Evolutionary conservation across 1,140 invertebrate species (phyloP).

Genomic region (Cheumatopsyche charites): DNA sequence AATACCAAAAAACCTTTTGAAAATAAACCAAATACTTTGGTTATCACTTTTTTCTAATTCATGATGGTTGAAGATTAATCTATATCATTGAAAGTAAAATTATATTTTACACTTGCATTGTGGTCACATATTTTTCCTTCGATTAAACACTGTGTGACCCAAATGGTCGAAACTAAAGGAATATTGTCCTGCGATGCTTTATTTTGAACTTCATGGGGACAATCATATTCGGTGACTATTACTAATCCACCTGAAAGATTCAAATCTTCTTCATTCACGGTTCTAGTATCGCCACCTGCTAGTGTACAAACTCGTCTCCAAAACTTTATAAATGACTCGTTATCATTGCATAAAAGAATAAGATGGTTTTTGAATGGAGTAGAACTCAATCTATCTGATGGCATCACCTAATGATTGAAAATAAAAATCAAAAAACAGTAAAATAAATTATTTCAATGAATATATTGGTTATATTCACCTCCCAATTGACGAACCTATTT

Average conservation of each 20-base stretch:
- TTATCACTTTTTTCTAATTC: background rate
- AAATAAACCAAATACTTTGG: too few relatives aligned
- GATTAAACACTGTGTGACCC: constrained; percentile 66
- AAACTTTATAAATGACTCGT: constrained; percentile 61
- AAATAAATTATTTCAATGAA: background rate
- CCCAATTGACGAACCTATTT: constrained; percentile 59
- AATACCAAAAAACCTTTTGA: too few relatives aligned
- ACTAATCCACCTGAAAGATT: constrained; percentile 59
- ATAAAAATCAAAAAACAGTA: background rate
- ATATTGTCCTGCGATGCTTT: constrained; percentile 62
- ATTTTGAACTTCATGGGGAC: constrained; percentile 62
- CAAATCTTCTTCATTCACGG: constrained; percentile 58
- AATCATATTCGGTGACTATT: constrained; percentile 62
- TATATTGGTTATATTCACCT: constrained; percentile 21
- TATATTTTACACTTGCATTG: constrained; percentile 60
- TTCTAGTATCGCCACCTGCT: constrained; percentile 61
- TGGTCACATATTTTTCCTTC: constrained; percentile 60
- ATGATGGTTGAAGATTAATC: constrained; percentile 2
- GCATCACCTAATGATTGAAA: constrained; percentile 50
- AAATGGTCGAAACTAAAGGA: constrained; percentile 64
- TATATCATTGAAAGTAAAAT: constrained; percentile 56
- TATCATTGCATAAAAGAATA: constrained; percentile 59
- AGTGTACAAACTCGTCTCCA: constrained; percentile 65
- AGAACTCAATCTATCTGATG: constrained; percentile 56
- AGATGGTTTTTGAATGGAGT: constrained; percentile 62